phyloP scores from a whole-genome alignment of 2,888 invertebrate genomes.

The Choreutis nemorana region DNA sequence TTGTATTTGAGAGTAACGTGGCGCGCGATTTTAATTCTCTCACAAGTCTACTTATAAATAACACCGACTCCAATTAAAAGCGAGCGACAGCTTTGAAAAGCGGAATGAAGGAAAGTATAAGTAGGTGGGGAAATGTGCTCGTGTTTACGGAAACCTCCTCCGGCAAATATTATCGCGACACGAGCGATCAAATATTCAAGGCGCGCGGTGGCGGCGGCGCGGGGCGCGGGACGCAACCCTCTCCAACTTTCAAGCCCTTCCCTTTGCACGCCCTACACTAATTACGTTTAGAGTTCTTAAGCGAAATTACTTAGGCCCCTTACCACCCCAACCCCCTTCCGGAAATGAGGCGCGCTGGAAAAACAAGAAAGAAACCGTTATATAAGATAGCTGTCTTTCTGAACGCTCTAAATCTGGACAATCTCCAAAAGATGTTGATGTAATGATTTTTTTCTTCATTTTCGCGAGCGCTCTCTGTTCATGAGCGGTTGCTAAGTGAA shows the following conservation, averaged over 20 bases:
- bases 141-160: constrained; percentile 64
- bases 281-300: constrained; percentile 76
- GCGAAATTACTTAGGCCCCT: constrained; percentile 73
- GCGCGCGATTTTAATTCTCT: constrained; percentile 61
- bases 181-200: constrained; percentile 63
- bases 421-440: constrained; percentile 64
- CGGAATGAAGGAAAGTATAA: constrained; percentile 50
- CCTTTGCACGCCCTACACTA: constrained; percentile 71
- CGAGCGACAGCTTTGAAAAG: constrained; percentile 54
- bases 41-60: constrained; percentile 59
- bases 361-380: constrained; percentile 62
- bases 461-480: constrained; percentile 56
- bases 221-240: constrained; percentile 63
- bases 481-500: constrained; percentile 67
- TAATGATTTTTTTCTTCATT: constrained; percentile 65
- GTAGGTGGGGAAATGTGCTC: constrained; percentile 53
- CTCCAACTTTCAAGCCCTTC: constrained; percentile 70
- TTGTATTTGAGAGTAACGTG: constrained; percentile 47
- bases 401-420: constrained; percentile 61
- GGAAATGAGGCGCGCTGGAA: constrained; percentile 64
- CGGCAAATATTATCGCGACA: constrained; percentile 64
- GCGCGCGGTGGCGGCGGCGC: constrained; percentile 44
- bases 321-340: constrained; percentile 49
- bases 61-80: constrained; percentile 59
- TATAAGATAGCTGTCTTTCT: constrained; percentile 55